phyloP scores from a whole-genome alignment of 53 echinoderm and acorn worm genomes.

The Arbacia lixula region DNA sequence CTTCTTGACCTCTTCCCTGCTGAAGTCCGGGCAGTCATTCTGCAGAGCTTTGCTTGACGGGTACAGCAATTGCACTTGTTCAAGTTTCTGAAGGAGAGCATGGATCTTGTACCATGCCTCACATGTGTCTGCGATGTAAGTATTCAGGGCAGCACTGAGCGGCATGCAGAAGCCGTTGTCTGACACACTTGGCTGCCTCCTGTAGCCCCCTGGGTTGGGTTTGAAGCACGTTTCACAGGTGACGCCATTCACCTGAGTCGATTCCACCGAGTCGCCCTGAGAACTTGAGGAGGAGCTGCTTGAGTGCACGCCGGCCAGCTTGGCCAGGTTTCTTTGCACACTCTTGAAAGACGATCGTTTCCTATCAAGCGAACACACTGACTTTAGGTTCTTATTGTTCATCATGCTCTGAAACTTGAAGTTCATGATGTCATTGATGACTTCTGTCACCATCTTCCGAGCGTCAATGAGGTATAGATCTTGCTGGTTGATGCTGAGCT shows the following conservation, averaged over 20 bases:
- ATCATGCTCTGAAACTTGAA: constrained; percentile 70
- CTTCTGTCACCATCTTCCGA: constrained; percentile 59
- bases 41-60: constrained; percentile 77
- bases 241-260: constrained; percentile 4
- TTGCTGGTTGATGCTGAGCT: constrained; percentile 74
- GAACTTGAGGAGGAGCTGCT: constrained; percentile 38
- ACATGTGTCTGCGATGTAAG: constrained; percentile 70
- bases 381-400: background rate
- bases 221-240: constrained; percentile 40
- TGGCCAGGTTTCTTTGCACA: constrained; percentile 44
- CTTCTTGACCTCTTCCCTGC: constrained; percentile 58
- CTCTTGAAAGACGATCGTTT: constrained; percentile 48
- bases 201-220: background rate
- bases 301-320: constrained; percentile 30
- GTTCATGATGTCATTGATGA: constrained; percentile 70
- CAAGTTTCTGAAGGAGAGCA: constrained; percentile 69
- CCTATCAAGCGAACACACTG: constrained; percentile 22
- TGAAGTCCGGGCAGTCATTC: constrained; percentile 65
- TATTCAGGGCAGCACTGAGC: constrained; percentile 74
- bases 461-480: constrained; percentile 68
- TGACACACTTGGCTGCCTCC: constrained; percentile 28
- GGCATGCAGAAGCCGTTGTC: constrained; percentile 75
- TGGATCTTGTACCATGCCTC: constrained; percentile 76
- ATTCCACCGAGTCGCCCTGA: constrained; percentile 20
- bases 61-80: constrained; percentile 76